Conservation (phyloP, 2,113 vertebrate species). For the Meleagris gallopavo region DNA sequence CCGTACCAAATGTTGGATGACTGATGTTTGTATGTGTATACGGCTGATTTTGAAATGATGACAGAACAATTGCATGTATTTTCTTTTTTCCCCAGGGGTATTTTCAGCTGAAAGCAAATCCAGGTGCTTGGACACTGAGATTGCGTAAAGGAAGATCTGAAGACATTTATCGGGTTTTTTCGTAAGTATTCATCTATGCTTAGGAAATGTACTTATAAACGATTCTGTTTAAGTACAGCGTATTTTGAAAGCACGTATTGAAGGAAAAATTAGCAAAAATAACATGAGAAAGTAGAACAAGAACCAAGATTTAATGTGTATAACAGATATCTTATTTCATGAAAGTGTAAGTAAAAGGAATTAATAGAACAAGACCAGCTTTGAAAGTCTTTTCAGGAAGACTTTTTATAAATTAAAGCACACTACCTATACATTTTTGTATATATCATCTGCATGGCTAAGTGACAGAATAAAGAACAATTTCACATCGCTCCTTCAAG, state of each 20-base stretch:
- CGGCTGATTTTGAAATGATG: neutral
- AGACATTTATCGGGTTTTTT: constrained; percentile 91
- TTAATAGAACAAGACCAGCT: neutral
- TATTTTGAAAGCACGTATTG: neutral
- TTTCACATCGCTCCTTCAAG: neutral
- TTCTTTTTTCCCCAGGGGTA: constrained; percentile 84
- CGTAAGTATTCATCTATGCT: constrained; percentile 80
- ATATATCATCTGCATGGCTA: neutral
- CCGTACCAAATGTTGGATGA: neutral
- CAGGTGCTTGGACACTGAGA: constrained; percentile 90
- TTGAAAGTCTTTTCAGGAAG: neutral
- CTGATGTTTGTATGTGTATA: neutral
- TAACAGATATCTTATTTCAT: neutral
- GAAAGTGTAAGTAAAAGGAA: neutral
- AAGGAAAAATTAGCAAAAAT: neutral
- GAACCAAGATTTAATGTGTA: neutral
- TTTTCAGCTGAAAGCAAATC: constrained; percentile 98
- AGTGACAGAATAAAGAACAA: neutral
- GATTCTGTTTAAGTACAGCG: neutral
- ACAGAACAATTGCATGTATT: neutral
- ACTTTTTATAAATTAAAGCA: neutral
- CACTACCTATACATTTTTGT: neutral
- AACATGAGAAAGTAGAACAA: neutral
- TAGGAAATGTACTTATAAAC: neutral
- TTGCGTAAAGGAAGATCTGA: constrained; percentile 93